phyloP scores from a whole-genome alignment of 2,888 invertebrate genomes.

The Agonopterix alstromeriana region DNA sequence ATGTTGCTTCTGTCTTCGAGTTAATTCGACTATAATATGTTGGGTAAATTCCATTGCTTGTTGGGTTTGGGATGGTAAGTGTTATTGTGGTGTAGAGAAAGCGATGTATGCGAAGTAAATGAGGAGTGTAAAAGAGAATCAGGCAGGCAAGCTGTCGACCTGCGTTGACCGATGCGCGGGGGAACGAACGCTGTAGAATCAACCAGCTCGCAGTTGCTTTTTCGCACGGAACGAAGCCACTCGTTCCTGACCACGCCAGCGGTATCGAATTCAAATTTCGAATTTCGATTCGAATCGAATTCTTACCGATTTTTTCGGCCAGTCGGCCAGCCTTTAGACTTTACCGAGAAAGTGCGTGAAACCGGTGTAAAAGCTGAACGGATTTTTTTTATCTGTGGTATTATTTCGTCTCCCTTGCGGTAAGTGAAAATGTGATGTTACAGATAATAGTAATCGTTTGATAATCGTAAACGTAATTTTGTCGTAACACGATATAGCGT shows the following conservation, averaged over 20 bases:
- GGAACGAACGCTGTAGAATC: conserved; percentile 41
- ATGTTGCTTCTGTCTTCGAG: background rate
- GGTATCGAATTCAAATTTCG: conserved; percentile 7
- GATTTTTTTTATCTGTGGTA: conserved; percentile 29
- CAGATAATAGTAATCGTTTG: background rate
- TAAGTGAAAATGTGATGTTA: conserved; percentile 27
- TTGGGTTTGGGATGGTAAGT: background rate
- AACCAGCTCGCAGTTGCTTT: conserved; percentile 50
- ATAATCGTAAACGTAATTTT: conserved; percentile 12
- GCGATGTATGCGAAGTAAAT: conserved; percentile 18
- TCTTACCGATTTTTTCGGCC: conserved; percentile 2
- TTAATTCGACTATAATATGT: no score
- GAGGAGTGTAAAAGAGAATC: conserved; percentile 10
- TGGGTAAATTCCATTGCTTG: no score
- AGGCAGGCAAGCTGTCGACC: background rate
- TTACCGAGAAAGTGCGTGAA: conserved; percentile 39
- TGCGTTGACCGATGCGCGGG: conserved; percentile 37
- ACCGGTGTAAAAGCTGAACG: conserved; percentile 41
- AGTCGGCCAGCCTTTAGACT: conserved; percentile 4
- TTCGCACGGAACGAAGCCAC: conserved; percentile 48
- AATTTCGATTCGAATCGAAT: conserved; percentile 21
- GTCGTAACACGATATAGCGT: conserved; percentile 27
- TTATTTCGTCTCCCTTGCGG: conserved; percentile 48
- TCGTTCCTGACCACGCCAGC: conserved; percentile 23
- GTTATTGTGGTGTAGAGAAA: conserved; percentile 2